A percentile compares a stretch with the other conserved stretches of the same genome.
phyloP scores from a whole-genome alignment of 2,888 invertebrate genomes.

The Eupithecia subfuscata region DNA sequence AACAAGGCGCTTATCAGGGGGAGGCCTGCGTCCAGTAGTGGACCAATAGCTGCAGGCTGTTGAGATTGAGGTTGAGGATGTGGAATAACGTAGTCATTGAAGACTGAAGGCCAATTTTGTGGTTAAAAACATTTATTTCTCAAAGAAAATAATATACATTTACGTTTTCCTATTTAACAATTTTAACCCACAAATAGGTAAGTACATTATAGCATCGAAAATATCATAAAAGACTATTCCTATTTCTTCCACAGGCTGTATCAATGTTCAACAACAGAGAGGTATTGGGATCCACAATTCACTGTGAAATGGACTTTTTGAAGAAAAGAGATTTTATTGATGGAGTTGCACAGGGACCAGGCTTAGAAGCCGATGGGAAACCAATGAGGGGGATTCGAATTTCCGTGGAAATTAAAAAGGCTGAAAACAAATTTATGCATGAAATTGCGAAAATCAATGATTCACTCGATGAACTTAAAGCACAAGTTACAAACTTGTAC shows the following conservation, averaged over 20 bases:
- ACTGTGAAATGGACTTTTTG: constrained; percentile 40
- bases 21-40: no score
- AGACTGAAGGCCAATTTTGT: no score
- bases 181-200: background rate
- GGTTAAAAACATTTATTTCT: no score
- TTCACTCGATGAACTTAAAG: constrained; percentile 10
- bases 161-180: no score
- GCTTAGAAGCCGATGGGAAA: constrained; percentile 86
- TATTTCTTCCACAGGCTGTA: constrained; percentile 84
- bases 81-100: no score
- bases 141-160: no score
- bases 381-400: constrained; percentile 45
- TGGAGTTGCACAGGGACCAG: constrained; percentile 43
- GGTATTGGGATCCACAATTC: constrained; percentile 67
- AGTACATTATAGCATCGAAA: background rate
- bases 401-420: constrained; percentile 40
- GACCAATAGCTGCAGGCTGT: no score
- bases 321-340: constrained; percentile 16
- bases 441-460: constrained; percentile 33
- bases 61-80: no score
- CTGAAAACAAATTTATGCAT: constrained; percentile 39
- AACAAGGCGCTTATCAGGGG: no score
- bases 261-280: constrained; percentile 96
- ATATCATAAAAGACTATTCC: background rate
- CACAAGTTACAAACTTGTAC: constrained; percentile 8